Base-by-base conservation (phyloP, 2,797 vertebrate species). In the Cryptoblepharus egeriae region DNA sequence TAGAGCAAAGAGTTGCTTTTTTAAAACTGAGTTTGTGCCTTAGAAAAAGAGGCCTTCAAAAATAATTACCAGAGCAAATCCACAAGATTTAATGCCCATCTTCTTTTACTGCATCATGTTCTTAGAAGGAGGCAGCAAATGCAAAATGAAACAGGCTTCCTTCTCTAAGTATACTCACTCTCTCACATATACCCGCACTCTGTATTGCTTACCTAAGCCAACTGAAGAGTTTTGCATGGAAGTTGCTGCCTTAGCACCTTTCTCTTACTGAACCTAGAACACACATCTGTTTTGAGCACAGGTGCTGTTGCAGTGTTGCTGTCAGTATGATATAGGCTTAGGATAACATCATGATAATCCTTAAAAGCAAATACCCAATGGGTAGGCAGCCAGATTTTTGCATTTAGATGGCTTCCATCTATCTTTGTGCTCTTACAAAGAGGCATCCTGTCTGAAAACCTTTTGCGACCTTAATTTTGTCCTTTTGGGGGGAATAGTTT, bases 401-500 rank as follows among this genome's bases (percentile, higher is more conserved):
- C 45, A 49, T 49, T 49, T 49, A 5, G 4, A 49, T 49, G 2
- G 12, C 45, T 8, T 49, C 12, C 11, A 11, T 49, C 45, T 12
- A 11, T 49, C 45, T 60, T 16, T 18, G 1, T 37, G 30, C n/a
- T 63, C 12, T 57, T 49, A 39, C 42, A 28, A 52, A 24, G 30
- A 42, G 20, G 20, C 12, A 55, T 32, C 45, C 37, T 30, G 3
- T 49, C 28, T 60, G 52, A 30, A 10, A 16, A n/a, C 18, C 26
- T n/a, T 15, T 37, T 42, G 20, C n/a, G 2, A 0, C 16, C 15
- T 16, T 55, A 16, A 4, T 45, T 24, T 1, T 8, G 4, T 30
- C 64, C 18, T 10, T 42, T 28, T 71, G 55, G 28, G 11, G 24
- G 61, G 5, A 2, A 42, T 42, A 42, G n/a, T n/a, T n/a, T 10